These are phyloP conservation scores for Eulacestoma nigropectus DNA, from an alignment of 2,113 vertebrate species.

Conservation along the genomic window DNA sequence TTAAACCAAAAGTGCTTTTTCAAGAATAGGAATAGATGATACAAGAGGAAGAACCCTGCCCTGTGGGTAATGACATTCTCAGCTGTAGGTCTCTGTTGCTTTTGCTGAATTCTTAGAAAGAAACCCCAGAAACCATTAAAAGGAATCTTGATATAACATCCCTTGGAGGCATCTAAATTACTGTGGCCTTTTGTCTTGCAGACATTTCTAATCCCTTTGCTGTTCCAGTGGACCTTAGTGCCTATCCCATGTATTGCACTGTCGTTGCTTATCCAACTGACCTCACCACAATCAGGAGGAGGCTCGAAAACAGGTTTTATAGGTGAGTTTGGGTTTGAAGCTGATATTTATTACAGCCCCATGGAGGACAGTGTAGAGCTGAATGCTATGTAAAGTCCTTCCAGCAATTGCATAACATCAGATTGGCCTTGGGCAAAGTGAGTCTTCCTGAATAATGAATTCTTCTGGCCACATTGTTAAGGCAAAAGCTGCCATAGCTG, in stretches of 20 bases:
- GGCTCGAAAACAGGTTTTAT: slow-evolving; percentile 94
- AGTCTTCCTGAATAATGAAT: not conserved
- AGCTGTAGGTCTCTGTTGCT: not conserved
- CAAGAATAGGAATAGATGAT: not conserved
- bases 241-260: slow-evolving; percentile 96
- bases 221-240: slow-evolving; percentile 88
- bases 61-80: not conserved
- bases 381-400: not conserved
- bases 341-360: not conserved
- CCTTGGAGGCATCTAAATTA: not conserved
- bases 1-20: not conserved
- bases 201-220: slow-evolving; percentile 93
- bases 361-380: not conserved
- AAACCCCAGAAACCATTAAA: not conserved
- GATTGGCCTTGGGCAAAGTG: not conserved
- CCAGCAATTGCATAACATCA: not conserved
- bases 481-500: not conserved
- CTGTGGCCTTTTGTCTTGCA: slow-evolving; percentile 56
- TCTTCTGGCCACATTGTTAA: not conserved
- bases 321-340: slow-evolving; percentile 71
- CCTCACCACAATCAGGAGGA: slow-evolving; percentile 88
- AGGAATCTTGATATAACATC: not conserved
- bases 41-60: not conserved
- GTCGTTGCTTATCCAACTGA: slow-evolving; percentile 95
- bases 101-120: not conserved